phyloP scores from a whole-genome alignment of 2,888 invertebrate genomes.

The Helobdella robusta region DNA sequence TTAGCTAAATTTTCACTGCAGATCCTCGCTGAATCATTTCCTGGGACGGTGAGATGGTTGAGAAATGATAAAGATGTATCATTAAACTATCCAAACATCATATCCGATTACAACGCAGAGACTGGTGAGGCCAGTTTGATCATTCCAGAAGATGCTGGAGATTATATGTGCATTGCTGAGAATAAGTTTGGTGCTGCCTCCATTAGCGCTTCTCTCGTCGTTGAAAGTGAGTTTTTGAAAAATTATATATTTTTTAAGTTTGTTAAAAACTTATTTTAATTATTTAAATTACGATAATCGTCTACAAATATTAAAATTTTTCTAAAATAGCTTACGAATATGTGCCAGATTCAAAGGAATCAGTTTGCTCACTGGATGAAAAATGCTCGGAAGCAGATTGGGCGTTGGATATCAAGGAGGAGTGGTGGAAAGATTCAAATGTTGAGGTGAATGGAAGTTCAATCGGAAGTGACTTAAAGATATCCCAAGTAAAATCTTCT shows the following conservation, averaged over 20 bases:
- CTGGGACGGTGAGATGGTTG: slow-evolving; percentile 89
- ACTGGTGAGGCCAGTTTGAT: slow-evolving; percentile 63
- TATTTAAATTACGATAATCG: neutral
- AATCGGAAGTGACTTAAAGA: no score
- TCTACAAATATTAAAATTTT: neutral
- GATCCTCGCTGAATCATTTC: slow-evolving; percentile 79
- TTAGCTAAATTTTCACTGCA: neutral
- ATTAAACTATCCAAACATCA: slow-evolving; percentile 35
- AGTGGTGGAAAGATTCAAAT: no score
- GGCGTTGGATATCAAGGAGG: no score
- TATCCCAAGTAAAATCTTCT: no score
- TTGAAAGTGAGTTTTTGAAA: slow-evolving; percentile 36
- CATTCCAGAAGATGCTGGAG: slow-evolving; percentile 88
- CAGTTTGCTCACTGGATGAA: no score
- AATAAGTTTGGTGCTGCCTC: slow-evolving; percentile 91
- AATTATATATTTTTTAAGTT: neutral
- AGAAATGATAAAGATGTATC: slow-evolving; percentile 60
- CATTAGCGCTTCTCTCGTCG: slow-evolving; percentile 53
- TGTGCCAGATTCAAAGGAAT: no score
- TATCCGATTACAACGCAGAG: slow-evolving; percentile 43
- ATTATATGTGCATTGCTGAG: slow-evolving; percentile 87
- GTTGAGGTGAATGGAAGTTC: no score
- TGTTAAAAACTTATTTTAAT: slow-evolving; percentile 12
- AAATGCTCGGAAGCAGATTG: no score
- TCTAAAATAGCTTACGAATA: no score